These are phyloP conservation scores for Anadara kagoshimensis DNA, from an alignment of 1,140 invertebrate genomes.

Conservation along the genomic window DNA sequence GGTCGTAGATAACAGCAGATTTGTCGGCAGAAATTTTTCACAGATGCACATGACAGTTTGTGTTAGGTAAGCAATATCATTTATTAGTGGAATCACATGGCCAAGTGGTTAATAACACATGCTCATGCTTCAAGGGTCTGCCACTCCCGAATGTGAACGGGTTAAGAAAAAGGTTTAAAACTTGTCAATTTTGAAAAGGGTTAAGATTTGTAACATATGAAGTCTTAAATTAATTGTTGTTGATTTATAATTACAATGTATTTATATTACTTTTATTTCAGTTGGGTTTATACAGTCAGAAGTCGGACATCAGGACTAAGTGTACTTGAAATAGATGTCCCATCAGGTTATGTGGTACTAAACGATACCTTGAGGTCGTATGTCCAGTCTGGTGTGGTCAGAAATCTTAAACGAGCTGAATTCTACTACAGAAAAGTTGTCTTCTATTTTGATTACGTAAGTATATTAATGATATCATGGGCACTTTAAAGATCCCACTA, in stretches of 20 bases:
- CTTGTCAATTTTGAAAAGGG: too few relatives aligned
- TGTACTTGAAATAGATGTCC: slow-evolving; percentile 92
- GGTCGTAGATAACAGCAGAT: slow-evolving; percentile 83
- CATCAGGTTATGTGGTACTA: slow-evolving; percentile 94
- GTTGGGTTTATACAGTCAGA: slow-evolving; percentile 61
- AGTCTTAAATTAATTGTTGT: background rate
- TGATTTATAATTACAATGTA: background rate
- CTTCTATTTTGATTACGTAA: slow-evolving; percentile 96
- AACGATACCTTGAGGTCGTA: slow-evolving; percentile 91
- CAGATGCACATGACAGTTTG: slow-evolving; percentile 79
- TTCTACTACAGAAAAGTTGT: slow-evolving; percentile 87
- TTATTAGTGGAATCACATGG: background rate
- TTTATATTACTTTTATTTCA: slow-evolving; percentile 38
- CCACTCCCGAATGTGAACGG: too few relatives aligned
- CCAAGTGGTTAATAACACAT: too few relatives aligned
- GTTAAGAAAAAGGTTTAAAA: too few relatives aligned
- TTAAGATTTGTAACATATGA: too few relatives aligned
- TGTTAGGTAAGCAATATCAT: slow-evolving; percentile 55
- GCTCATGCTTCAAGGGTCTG: too few relatives aligned
- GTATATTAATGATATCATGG: slow-evolving; percentile 63
- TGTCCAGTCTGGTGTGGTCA: slow-evolving; percentile 82
- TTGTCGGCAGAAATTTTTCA: slow-evolving; percentile 93
- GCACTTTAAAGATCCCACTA: too few relatives aligned
- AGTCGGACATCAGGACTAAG: slow-evolving; percentile 82
- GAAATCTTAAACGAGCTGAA: slow-evolving; percentile 88